These are phyloP conservation scores for Ictalurus furcatus DNA, from an alignment of 2,113 vertebrate genomes.

Conservation along the genomic window DNA sequence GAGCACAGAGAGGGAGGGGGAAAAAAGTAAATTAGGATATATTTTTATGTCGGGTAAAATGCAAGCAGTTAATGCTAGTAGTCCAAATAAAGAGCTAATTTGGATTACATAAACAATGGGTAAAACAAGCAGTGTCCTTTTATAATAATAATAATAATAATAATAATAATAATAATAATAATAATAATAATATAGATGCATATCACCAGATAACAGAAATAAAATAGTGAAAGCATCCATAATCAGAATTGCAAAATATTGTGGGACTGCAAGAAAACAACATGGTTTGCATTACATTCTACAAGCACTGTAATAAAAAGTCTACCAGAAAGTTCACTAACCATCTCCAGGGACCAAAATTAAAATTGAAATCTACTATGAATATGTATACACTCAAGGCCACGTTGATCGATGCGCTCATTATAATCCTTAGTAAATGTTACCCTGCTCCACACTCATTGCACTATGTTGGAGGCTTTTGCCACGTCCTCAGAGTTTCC, in stretches of 20 bases:
- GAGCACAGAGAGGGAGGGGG: neutral
- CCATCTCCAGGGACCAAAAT: neutral
- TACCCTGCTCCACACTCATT: neutral
- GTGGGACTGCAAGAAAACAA: neutral
- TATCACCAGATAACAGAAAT: neutral
- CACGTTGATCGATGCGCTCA: conserved; percentile 3
- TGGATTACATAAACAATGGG: neutral
- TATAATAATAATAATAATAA: neutral
- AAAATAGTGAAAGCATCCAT: neutral
- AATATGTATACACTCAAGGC: neutral
- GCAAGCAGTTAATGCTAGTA: neutral
- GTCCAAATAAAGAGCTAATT: neutral
- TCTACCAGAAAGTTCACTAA: neutral
- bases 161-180: too few relatives aligned
- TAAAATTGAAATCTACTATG: neutral
- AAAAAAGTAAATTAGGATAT: neutral
- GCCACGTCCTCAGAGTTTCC: conserved; percentile 31
- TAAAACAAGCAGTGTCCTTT: neutral
- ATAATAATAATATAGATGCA: neutral
- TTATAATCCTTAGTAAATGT: neutral
- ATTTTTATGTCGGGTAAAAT: neutral
- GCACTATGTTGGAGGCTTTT: neutral
- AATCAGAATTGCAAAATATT: neutral
- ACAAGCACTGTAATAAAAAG: neutral
- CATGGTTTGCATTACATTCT: neutral